A percentile compares a stretch with the other conserved stretches of the same genome.
phyloP scores from a whole-genome alignment of 2,888 invertebrate genomes.

The Dolichomitus sp. region DNA sequence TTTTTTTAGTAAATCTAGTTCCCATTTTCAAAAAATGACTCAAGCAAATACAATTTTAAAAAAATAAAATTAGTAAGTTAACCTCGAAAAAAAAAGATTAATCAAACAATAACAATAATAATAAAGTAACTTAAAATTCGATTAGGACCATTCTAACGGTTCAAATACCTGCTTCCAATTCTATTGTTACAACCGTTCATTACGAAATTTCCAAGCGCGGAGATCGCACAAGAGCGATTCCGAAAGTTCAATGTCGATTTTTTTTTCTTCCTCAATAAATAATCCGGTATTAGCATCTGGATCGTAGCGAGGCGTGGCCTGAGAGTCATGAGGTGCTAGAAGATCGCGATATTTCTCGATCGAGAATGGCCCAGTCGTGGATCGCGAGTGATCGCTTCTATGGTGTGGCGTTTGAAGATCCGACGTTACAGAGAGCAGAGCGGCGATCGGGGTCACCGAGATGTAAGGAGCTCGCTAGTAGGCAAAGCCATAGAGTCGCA shows the following conservation, averaged over 20 bases:
- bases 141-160: not conserved
- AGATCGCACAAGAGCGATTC: slow-evolving; percentile 52
- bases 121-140: not conserved
- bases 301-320: slow-evolving; percentile 52
- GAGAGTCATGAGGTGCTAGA: slow-evolving; percentile 47
- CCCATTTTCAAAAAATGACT: too few species aligned
- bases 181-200: not conserved
- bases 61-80: not conserved
- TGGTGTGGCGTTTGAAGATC: slow-evolving; percentile 34
- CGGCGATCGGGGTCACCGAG: slow-evolving; percentile 61
- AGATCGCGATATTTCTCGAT: slow-evolving; percentile 55
- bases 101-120: not conserved
- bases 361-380: slow-evolving; percentile 13
- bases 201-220: slow-evolving; percentile 17
- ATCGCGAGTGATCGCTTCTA: slow-evolving; percentile 43
- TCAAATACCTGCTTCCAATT: slow-evolving; percentile 7
- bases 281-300: slow-evolving; percentile 20
- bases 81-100: not conserved
- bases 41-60: too few species aligned
- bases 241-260: slow-evolving; percentile 62
- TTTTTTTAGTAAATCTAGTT: too few species aligned
- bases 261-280: slow-evolving; percentile 5
- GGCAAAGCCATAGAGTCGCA: not conserved
- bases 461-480: slow-evolving; percentile 25
- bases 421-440: slow-evolving; percentile 11